Conservation (phyloP, 2,797 vertebrate genomes). For the Oreonectes daqikongensis region DNA sequence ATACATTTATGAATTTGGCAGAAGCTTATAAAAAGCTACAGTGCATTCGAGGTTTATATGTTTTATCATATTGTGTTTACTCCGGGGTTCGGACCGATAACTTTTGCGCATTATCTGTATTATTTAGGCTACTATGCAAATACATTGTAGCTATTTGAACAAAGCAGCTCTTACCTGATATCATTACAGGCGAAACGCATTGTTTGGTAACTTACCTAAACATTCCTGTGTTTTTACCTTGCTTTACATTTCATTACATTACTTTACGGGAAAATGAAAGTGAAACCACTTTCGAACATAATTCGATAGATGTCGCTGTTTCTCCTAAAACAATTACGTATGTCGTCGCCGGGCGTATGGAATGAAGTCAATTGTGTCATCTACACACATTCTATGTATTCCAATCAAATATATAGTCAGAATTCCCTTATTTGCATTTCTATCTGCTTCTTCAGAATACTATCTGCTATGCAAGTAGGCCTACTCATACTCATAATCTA, state of each 20-base stretch:
- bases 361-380: neutral
- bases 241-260: neutral
- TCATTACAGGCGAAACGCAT: neutral
- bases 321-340: neutral
- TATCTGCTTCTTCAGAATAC: neutral
- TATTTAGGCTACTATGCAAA: neutral
- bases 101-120: neutral
- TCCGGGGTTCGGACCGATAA: neutral
- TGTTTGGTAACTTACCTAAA: neutral
- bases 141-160: neutral
- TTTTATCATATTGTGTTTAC: neutral
- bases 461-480: neutral
- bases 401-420: neutral
- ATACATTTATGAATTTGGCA: too few relatives aligned
- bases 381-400: too few relatives aligned
- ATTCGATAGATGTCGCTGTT: constrained; percentile 21
- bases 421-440: neutral
- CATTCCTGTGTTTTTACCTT: neutral
- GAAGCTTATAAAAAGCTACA: too few relatives aligned
- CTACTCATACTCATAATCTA: neutral
- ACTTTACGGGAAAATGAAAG: constrained; percentile 57
- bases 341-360: neutral
- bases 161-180: neutral
- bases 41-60: too few relatives aligned
- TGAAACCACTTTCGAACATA: constrained; percentile 9